Evolutionary conservation across 1,140 invertebrate species (phyloP).

Genomic region (Pseudachorutes palmiensis): DNA sequence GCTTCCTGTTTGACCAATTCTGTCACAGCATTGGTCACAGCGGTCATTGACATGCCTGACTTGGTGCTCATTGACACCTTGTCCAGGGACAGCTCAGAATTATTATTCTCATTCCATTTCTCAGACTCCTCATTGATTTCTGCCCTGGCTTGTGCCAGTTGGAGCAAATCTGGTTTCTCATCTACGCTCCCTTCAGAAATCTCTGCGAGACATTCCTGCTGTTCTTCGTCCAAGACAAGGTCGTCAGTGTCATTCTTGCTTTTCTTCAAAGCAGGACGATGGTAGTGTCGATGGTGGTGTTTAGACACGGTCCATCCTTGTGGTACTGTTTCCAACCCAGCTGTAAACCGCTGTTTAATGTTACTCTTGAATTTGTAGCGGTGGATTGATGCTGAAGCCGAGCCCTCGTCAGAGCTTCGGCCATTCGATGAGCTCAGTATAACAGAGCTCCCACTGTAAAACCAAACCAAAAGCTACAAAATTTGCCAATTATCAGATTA

Average conservation of each 20-base stretch:
- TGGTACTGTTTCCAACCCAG: slow-evolving; percentile 37
- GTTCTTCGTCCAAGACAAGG: not conserved
- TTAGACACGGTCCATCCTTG: slow-evolving; percentile 19
- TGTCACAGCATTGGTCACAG: no score
- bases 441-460: slow-evolving; percentile 23
- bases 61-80: no score
- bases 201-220: not conserved
- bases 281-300: not conserved
- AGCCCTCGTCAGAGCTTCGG: slow-evolving; percentile 40
- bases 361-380: slow-evolving; percentile 90
- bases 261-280: not conserved
- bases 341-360: slow-evolving; percentile 75
- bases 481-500: no score
- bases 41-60: no score
- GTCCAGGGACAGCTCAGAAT: not conserved
- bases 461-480: not conserved
- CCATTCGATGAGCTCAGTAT: slow-evolving; percentile 22
- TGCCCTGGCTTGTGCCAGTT: not conserved
- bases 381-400: slow-evolving; percentile 46
- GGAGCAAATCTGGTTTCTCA: not conserved
- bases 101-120: no score
- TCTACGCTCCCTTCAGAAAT: not conserved
- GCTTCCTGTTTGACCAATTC: no score
- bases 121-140: no score
- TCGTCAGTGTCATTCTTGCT: not conserved